A percentile compares a stretch with the other conserved stretches of the same genome.
Conservation (phyloP, 2,797 vertebrate genomes). For the Tapera naevia region DNA sequence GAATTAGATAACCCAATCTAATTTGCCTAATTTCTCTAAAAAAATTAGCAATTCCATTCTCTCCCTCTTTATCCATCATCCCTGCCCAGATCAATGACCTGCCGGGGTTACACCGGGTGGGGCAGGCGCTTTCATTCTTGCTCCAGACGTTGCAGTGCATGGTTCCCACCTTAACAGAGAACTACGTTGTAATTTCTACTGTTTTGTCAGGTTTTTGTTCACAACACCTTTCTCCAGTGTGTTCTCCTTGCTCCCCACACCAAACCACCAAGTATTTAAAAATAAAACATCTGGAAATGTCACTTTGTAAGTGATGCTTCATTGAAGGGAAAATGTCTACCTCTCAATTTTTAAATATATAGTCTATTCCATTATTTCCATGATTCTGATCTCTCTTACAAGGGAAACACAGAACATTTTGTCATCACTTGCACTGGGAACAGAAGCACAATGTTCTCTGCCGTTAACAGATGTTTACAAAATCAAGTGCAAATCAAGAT, state of each 20-base stretch:
- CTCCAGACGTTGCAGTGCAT: neutral
- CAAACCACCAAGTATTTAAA: neutral
- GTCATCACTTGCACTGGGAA: neutral
- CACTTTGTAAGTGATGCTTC: neutral
- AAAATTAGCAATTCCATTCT: conserved; percentile 17
- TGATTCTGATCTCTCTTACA: neutral
- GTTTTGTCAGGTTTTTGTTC: neutral
- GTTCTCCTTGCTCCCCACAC: neutral
- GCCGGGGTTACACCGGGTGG: neutral
- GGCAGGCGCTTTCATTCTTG: neutral
- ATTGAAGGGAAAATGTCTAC: neutral
- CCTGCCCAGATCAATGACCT: neutral
- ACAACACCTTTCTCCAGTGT: neutral
- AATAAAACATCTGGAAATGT: neutral
- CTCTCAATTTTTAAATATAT: neutral
- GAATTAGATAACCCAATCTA: conserved; percentile 41
- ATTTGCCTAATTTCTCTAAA: conserved; percentile 32
- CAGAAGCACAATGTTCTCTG: conserved; percentile 34
- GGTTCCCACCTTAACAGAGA: neutral
- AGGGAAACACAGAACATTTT: neutral
- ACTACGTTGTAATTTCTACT: neutral
- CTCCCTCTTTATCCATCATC: conserved; percentile 37
- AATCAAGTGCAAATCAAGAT: conserved; percentile 14
- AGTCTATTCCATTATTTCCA: neutral
- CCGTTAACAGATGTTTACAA: conserved; percentile 22